Base-by-base conservation (phyloP, 2,797 vertebrate genomes). In the Smutsia gigantea region DNA sequence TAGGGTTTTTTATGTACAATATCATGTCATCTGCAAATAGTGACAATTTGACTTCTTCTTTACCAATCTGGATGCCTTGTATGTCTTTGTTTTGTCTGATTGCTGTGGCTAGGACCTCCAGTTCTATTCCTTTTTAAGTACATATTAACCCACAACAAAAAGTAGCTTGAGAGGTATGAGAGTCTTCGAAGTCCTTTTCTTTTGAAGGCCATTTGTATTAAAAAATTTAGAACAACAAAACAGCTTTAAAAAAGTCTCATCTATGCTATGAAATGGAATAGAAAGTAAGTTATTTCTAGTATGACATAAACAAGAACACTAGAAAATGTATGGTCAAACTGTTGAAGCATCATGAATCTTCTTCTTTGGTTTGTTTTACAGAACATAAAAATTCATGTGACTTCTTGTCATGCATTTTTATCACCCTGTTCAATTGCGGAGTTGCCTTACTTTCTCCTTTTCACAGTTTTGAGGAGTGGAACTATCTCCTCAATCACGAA, bases 181-280 rank as follows among this genome's bases (percentile, higher is more conserved):
- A 77, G 13, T 74, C 61, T 90, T 75, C 29, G 61, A 85, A 72
- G 34, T 53, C 4, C n/a, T 9, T 91, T 79, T 94, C 23, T 82
- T 92, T 92, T 71, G 93, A 95, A 84, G 89, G 46, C 5, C 17
- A 77, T 71, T 81, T 94, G 90, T 59, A 81, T 42, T 93, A 15
- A 92, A 34, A 87, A 90, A n/a, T 51, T 85, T 88, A 81, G 74
- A 72, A 37, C 29, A 2, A 66, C 29, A 59, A 15, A 64, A 37
- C 6, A 57, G 55, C 46, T 46, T 46, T 46, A 46, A 63, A 51
- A 59, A 19, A 74, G 34, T 61, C 19, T 81, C 34, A 83, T 7
- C 29, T 83, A 42, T 1, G 1, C 53, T 77, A 23, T 59, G 23
- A 87, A 94, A 64, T 59, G 7, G 21, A 53, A 39, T 13, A 64